Base-by-base conservation (phyloP, 1,140 invertebrate species). In the Liolophura sinensis region DNA sequence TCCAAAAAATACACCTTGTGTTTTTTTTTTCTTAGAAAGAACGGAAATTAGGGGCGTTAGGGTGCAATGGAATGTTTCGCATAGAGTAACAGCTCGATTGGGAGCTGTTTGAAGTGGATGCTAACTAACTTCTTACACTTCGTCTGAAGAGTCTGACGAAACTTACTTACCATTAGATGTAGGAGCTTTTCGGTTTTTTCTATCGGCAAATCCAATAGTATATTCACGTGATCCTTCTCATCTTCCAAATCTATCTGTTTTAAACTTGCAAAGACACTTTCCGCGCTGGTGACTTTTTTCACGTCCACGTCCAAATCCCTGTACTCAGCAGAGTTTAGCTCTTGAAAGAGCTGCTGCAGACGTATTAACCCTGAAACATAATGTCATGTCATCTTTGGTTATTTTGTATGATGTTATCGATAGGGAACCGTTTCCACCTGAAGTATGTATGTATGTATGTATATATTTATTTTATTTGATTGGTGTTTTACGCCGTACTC, bases 311-410 rank as follows among this genome's bases (percentile, higher is more conserved):
- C 72, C 14, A 79, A 24, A 24, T 72, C 55, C 9, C 31, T 40
- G 20, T 70, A 64, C 52, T 77, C 76, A 52, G 74, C 64, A 25
- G 60, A 65, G 60, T 78, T 78, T 14, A 76, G 70, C n/a, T 71
- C 73, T 61, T 79, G 78, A 59, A 79, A 78, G 40, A 81, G 59
- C 59, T 81, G 79, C 56, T 81, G 79, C 5, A 81, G 67, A 4
- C 79, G 69, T 24, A 79, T 69, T 52, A 81, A 65, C 48, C 79
- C 79, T 81, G 65, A 15, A 54, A 64, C 47, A 18, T 22, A 51
- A 59, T 50, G 11, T 31, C 49, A 56, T 24, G 48, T 24, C n/a
- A 58, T 22, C 11, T n/a, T 54, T 3, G 46, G 22, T 12, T 22
- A 22, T 49, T 9, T 50, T 5, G 48, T 11, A 22, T 49, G n/a